These are phyloP conservation scores for Hippocampus abdominalis DNA, from an alignment of 2,113 vertebrate species.

Conservation along the genomic window DNA sequence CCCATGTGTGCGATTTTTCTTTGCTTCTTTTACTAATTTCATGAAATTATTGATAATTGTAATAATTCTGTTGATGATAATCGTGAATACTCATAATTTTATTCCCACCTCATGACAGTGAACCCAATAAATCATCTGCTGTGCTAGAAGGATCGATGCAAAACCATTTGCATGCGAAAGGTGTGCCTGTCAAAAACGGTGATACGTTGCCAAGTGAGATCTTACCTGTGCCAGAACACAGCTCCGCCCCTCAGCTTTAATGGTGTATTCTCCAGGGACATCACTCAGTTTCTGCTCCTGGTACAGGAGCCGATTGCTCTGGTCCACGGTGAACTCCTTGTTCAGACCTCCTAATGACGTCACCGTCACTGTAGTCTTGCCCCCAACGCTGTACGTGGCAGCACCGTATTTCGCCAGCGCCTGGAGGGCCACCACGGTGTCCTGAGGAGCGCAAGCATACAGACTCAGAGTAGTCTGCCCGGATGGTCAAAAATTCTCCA, in stretches of 20 bases:
- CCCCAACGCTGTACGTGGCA: constrained; percentile 54
- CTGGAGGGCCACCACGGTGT: constrained; percentile 85
- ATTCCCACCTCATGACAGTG: too few relatives aligned
- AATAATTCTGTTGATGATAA: too few relatives aligned
- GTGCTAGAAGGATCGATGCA: too few relatives aligned
- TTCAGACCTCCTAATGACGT: constrained; percentile 60
- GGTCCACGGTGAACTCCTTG: constrained; percentile 69
- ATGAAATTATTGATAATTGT: too few relatives aligned
- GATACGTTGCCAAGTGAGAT: too few relatives aligned
- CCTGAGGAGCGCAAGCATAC: constrained; percentile 57
- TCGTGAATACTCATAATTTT: too few relatives aligned
- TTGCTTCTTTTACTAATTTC: too few relatives aligned
- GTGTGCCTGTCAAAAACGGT: too few relatives aligned
- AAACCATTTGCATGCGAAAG: too few relatives aligned
- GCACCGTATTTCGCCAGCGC: constrained; percentile 79
- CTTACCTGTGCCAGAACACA: constrained; percentile 76
- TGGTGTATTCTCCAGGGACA: constrained; percentile 68
- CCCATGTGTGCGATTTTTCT: too few relatives aligned
- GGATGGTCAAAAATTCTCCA: background rate
- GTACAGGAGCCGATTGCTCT: constrained; percentile 75
- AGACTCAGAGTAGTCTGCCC: background rate
- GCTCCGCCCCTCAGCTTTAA: constrained; percentile 69
- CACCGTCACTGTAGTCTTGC: constrained; percentile 65
- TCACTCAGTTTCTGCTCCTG: constrained; percentile 72
- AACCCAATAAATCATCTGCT: too few relatives aligned